Conservation (phyloP, 2,888 invertebrate genomes). For the Rhamphomyia laevipes region DNA sequence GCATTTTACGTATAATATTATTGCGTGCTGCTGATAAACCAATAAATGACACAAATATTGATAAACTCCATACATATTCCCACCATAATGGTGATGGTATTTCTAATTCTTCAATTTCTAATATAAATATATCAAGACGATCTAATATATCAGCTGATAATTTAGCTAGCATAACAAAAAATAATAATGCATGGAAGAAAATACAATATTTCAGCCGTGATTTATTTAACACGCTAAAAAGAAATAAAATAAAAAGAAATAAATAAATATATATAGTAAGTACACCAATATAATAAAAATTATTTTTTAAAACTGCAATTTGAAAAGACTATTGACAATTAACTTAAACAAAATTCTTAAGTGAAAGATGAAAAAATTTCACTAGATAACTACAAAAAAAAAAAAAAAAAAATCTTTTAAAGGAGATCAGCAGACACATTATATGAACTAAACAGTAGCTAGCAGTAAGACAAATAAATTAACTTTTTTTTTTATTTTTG, state of each 20-base stretch:
- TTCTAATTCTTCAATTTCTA: slow-evolving; percentile 86
- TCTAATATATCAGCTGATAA: slow-evolving; percentile 85
- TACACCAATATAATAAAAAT: no score
- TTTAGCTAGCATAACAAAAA: slow-evolving; percentile 83
- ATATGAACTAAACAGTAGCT: no score
- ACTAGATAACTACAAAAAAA: no score
- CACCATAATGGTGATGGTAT: slow-evolving; percentile 71
- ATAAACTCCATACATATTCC: slow-evolving; percentile 90
- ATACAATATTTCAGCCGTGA: slow-evolving; percentile 89
- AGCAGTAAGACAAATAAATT: no score
- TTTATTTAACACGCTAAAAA: slow-evolving; percentile 88
- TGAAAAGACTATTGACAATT: no score
- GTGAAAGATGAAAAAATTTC: no score
- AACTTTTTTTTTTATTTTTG: no score
- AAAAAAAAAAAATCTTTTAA: no score
- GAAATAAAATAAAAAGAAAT: slow-evolving; percentile 18
- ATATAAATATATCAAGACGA: slow-evolving; percentile 82
- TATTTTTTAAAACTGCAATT: no score
- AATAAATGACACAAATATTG: slow-evolving; percentile 70
- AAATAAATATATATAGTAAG: not conserved
- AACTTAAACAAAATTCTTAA: no score
- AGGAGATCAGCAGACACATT: no score
- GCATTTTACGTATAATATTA: slow-evolving; percentile 65
- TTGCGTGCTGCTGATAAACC: slow-evolving; percentile 76
- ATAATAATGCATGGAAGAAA: slow-evolving; percentile 83